phyloP scores from a whole-genome alignment of 2,113 vertebrate species.

The Myrmophylax atrothorax region DNA sequence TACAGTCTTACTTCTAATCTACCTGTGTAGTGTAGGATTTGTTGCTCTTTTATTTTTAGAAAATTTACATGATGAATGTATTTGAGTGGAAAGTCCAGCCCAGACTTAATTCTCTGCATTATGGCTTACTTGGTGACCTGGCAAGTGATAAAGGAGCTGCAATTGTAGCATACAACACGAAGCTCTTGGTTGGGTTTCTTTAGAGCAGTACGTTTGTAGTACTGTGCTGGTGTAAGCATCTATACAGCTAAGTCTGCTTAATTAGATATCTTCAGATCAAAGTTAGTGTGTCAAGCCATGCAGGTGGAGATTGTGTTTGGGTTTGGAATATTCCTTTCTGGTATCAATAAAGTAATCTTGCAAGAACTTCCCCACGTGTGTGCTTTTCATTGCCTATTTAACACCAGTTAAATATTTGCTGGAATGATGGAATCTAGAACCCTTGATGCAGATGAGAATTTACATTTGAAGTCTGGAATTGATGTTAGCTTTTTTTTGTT shows the following conservation, averaged over 20 bases:
- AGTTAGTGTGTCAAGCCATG: background rate
- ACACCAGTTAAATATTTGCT: background rate
- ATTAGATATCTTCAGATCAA: background rate
- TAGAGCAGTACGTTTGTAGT: background rate
- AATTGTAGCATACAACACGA: background rate
- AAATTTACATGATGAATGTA: background rate
- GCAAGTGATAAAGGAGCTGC: background rate
- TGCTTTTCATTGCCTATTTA: background rate
- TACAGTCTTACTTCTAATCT: background rate
- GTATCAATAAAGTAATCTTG: background rate
- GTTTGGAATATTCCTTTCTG: background rate
- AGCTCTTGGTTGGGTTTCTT: background rate
- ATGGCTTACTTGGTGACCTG: background rate
- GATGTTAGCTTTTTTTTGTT: background rate
- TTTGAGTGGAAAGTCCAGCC: background rate
- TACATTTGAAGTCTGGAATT: background rate
- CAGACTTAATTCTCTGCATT: background rate
- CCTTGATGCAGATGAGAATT: background rate
- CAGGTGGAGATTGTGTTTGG: rapidly evolving
- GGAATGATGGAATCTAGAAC: background rate
- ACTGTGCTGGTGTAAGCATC: background rate
- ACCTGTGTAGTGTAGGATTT: background rate
- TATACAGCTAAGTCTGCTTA: background rate
- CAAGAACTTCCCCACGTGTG: background rate
- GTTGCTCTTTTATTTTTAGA: background rate